Conservation (phyloP, 2,797 vertebrate genomes). For the Lepilemur septentrionalis region DNA sequence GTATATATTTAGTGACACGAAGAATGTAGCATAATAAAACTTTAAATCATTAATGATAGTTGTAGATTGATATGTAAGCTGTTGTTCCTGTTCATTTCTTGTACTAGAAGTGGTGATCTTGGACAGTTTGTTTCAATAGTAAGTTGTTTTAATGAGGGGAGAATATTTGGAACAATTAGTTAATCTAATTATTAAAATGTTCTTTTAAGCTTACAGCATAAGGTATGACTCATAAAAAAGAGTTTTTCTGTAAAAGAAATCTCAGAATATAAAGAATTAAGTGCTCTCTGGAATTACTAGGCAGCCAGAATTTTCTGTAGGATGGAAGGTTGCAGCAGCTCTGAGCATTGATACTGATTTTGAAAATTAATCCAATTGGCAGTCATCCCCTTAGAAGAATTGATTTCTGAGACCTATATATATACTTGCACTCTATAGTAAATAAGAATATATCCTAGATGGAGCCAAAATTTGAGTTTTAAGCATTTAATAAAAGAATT, state of each 20-base stretch:
- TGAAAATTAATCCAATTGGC: constrained; percentile 56
- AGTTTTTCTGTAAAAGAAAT: constrained; percentile 33
- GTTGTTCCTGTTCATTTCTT: background rate
- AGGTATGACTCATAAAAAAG: constrained; percentile 45
- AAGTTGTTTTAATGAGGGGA: constrained; percentile 37
- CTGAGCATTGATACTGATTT: constrained; percentile 49
- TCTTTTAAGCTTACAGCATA: constrained; percentile 34
- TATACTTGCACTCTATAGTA: background rate
- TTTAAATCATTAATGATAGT: background rate
- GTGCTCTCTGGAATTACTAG: constrained; percentile 36
- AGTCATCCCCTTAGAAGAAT: background rate
- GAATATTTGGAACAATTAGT: constrained; percentile 53
- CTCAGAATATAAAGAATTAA: constrained; percentile 38
- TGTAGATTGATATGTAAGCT: background rate
- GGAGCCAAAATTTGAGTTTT: background rate
- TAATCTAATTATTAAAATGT: constrained; percentile 51
- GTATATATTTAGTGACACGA: background rate
- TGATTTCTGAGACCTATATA: background rate
- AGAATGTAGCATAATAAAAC: background rate
- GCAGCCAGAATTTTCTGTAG: constrained; percentile 22
- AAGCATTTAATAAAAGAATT: background rate
- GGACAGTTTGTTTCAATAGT: constrained; percentile 29
- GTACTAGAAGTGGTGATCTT: background rate
- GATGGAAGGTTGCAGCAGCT: constrained; percentile 12
- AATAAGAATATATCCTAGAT: background rate